These are phyloP conservation scores for Elgonia sp. DNA, from an alignment of 2,888 invertebrate species.

Conservation along the genomic window DNA sequence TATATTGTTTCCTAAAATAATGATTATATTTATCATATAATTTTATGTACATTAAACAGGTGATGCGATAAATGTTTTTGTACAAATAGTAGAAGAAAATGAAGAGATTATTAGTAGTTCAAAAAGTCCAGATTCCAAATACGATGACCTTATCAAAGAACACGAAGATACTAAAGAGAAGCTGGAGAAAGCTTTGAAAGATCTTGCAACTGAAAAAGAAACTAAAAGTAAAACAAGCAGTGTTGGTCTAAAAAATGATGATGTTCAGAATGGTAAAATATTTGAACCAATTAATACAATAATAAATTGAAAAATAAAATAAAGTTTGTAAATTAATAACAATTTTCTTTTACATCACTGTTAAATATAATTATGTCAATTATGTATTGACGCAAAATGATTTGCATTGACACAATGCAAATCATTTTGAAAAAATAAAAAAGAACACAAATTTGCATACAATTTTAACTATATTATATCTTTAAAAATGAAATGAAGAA, in stretches of 20 bases:
- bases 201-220: constrained; percentile 84
- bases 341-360: too few species aligned
- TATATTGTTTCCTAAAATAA: too few species aligned
- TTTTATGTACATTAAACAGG: constrained; percentile 74
- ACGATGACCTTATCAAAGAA: constrained; percentile 84
- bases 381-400: too few species aligned
- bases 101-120: constrained; percentile 79
- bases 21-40: too few species aligned
- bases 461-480: background rate
- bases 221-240: constrained; percentile 87
- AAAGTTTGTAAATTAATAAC: too few species aligned
- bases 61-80: constrained; percentile 82
- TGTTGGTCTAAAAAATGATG: constrained; percentile 77
- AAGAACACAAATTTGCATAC: too few species aligned
- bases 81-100: constrained; percentile 82
- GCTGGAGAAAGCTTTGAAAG: constrained; percentile 82
- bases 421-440: too few species aligned
- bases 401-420: too few species aligned
- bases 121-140: constrained; percentile 81
- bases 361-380: too few species aligned
- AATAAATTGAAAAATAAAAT: too few species aligned
- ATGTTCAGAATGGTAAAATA: constrained; percentile 78
- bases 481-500: background rate
- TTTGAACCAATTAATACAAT: too few species aligned
- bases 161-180: constrained; percentile 84